phyloP scores from a whole-genome alignment of 1,140 invertebrate genomes.

The Galleria mellonella region DNA sequence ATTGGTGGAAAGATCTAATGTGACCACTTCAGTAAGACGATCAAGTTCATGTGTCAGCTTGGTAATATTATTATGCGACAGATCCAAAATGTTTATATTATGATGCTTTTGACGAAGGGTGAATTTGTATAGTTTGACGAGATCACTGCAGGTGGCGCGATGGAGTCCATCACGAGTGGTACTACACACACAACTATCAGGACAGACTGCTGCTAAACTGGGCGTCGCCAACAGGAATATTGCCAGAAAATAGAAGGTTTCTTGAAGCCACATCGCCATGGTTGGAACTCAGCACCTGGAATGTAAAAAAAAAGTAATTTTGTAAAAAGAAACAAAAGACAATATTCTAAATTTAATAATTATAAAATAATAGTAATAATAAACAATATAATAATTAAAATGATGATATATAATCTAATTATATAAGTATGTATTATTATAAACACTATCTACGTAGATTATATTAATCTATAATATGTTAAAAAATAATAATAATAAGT shows the following conservation, averaged over 20 bases:
- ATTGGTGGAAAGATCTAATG: constrained; percentile 76
- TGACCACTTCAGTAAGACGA: constrained; percentile 73
- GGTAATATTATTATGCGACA: constrained; percentile 75
- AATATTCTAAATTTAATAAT: background rate
- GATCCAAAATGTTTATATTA: constrained; percentile 74
- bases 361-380: no score
- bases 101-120: constrained; percentile 66
- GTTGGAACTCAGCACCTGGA: constrained; percentile 48
- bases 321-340: constrained; percentile 1
- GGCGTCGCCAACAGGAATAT: constrained; percentile 41
- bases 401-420: no score
- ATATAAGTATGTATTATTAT: no score
- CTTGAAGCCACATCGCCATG: constrained; percentile 47
- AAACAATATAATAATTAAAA: no score
- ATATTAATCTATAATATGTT: no score
- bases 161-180: constrained; percentile 62
- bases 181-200: constrained; percentile 52
- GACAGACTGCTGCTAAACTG: constrained; percentile 46
- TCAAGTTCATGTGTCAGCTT: constrained; percentile 73
- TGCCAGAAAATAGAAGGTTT: constrained; percentile 36
- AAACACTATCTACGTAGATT: no score
- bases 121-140: constrained; percentile 61
- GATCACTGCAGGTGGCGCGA: constrained; percentile 56
- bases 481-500: no score
- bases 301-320: constrained; percentile 21